Conservation (phyloP, 2,888 invertebrate species). For the Sylvicola cinctus region DNA sequence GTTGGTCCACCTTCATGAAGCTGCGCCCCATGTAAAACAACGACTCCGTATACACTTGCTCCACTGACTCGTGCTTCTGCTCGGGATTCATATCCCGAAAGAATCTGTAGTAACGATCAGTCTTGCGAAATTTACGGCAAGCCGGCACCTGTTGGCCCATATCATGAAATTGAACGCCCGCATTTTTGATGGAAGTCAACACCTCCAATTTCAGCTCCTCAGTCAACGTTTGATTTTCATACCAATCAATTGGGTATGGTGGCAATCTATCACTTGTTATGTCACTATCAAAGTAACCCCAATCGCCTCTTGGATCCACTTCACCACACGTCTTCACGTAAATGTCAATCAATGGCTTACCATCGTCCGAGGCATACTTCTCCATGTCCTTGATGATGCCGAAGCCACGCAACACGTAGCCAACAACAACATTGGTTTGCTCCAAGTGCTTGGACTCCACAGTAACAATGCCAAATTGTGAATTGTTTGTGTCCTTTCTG, state of each 20-base stretch:
- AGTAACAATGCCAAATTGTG: conserved; percentile 84
- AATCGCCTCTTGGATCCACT: conserved; percentile 32
- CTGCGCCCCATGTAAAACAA: too few species aligned
- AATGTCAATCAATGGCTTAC: conserved; percentile 26
- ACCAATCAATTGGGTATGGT: conserved; percentile 59
- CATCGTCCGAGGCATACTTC: conserved; percentile 32
- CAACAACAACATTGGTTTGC: conserved; percentile 64
- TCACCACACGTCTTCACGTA: conserved; percentile 56
- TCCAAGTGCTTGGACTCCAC: conserved; percentile 57
- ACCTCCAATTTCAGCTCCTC: too few species aligned
- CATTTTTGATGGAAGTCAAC: too few species aligned
- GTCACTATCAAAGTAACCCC: conserved; percentile 47
- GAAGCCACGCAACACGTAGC: conserved; percentile 55
- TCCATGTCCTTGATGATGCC: conserved; percentile 52
- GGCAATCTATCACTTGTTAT: conserved; percentile 50
- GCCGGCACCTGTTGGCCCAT: too few species aligned
- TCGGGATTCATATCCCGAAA: too few species aligned
- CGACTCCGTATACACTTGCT: too few species aligned
- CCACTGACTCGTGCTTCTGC: too few species aligned
- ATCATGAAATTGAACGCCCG: too few species aligned
- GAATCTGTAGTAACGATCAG: too few species aligned
- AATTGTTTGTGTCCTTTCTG: conserved; percentile 63
- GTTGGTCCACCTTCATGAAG: too few species aligned
- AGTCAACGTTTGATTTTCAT: conserved; percentile 12
- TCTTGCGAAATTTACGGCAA: too few species aligned